Base-by-base conservation (phyloP, 2,113 vertebrate species). In the Paedocypris sp. region DNA sequence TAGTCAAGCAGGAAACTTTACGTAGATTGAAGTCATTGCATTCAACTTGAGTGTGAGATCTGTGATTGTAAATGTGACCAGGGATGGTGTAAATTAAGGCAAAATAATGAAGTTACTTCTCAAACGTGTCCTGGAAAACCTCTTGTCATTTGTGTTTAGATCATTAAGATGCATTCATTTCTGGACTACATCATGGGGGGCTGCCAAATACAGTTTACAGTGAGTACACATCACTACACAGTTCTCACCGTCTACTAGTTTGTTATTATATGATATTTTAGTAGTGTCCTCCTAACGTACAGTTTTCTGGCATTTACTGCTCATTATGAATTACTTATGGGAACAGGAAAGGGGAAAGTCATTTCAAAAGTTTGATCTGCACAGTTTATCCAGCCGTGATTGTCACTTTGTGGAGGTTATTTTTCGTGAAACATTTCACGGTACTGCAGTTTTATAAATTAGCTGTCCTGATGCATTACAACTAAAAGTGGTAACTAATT, bases 81-180 rank as follows among this genome's bases (percentile, higher is more conserved):
- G n/a, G 19, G 35, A 5, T 41, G 23, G 19, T 15, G 28, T 41
- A 12, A 56, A 56, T 56, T 56, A 28, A 19, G 35, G 41, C 8
- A 11, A 35, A 13, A 54, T 5, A 13, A 22, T 22, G 16, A 50
- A 50, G 31, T 6, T 42, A 36, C 16, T 20, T 19, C 13, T 12
- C 46, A 4, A 35, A 11, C n/a, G 12, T 26, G 7, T 62, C 25
- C 32, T 7, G 3, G 5, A 38, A 52, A 53, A 28, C 19, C 42
- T 13, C 45, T 49, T 12, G 19, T 6, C 48, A 19, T 66, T 63
- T 66, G 22, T 54, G 15, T 71, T 8, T 83, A 98, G 95, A 91
- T 98, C 70, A 94, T 97, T 81, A 98, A 98, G 89, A 98, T 98
- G 94, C 94, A 98, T 77, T 98, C 95, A 5, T 98, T 98, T 85